Base-by-base conservation (phyloP, 2,113 vertebrate species). In the Machaerirhynchus nigripectus region DNA sequence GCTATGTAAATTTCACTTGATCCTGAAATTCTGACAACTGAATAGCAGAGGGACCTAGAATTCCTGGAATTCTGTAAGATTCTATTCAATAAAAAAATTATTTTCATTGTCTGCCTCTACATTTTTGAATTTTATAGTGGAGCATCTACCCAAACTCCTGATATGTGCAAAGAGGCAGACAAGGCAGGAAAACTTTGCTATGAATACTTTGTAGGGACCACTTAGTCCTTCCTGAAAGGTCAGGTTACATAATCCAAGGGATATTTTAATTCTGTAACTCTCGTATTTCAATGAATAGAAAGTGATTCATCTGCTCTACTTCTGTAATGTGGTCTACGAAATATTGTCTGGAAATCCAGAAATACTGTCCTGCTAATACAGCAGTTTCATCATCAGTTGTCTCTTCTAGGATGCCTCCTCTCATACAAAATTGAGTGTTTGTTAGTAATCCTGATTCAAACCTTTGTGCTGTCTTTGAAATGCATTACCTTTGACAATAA, bases 401-500 rank as follows among this genome's bases (percentile, higher is more conserved):
- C 89, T 87, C 87, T 68, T 91, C 84, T 56, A 90, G 73, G 74
- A 88, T 75, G 61, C 55, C 52, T 94, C 16, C 67, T 94, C 76
- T 89, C 42, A 60, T 91, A 80, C 80, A 89, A 96, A 93, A 93
- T 87, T 57, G 49, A 60, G 96, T 33, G 79, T 52, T 65, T 95
- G 52, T 55, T 82, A 85, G 65, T 77, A 90, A 94, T 92, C 37
- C 83, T 87, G 74, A 87, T 89, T 79, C 76, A 84, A 68, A 76
- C 40, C 57, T 83, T 81, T 93, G 73, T 80, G 46, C 15, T 85
- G 22, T 80, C 63, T 94, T 96, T 97, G 81, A 94, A 93, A 96
- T 71, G 27, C 64, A 91, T 64, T 91, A 53, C 52, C 68, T 77
- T 71, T 95, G 82, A 89, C 80, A 97, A 95, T 76, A 88, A 93